Percentiles rank a stretch among this genome's conserved stretches.
These are phyloP conservation scores for Platanista minor DNA, from an alignment of 2,113 vertebrate species.

Conservation along the genomic window DNA sequence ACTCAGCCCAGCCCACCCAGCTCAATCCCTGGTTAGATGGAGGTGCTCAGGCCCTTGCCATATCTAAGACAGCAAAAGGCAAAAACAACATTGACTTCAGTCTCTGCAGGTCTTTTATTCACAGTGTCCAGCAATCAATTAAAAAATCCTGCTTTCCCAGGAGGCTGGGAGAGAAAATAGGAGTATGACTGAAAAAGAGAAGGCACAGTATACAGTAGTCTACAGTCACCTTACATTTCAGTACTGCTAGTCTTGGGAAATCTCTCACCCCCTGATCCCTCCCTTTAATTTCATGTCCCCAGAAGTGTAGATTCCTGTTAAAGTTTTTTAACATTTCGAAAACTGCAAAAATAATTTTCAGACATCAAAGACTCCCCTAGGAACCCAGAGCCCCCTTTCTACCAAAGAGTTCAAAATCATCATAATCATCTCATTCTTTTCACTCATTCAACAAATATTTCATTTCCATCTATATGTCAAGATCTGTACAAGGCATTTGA, in stretches of 20 bases:
- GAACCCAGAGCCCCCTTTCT: background rate
- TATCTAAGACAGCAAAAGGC: background rate
- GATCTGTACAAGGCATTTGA: background rate
- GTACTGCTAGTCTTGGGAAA: background rate
- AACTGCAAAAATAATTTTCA: background rate
- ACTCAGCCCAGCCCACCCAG: background rate
- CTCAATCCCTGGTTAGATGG: background rate
- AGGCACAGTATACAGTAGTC: background rate
- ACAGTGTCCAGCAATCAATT: background rate
- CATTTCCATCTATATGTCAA: background rate
- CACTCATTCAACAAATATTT: background rate
- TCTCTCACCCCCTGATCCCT: background rate
- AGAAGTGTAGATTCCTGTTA: background rate
- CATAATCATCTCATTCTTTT: background rate
- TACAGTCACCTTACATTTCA: background rate
- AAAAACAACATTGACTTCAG: background rate
- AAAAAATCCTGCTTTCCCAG: background rate
- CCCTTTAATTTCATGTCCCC: background rate
- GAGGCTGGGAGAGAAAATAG: background rate
- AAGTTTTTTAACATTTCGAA: slow-evolving; percentile 1
- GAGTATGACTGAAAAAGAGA: background rate
- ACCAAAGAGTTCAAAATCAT: background rate
- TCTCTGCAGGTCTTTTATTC: background rate
- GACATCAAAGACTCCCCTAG: background rate
- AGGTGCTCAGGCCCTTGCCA: background rate